Conservation (phyloP, 1,140 invertebrate genomes). For the Sitophilus oryzae region DNA sequence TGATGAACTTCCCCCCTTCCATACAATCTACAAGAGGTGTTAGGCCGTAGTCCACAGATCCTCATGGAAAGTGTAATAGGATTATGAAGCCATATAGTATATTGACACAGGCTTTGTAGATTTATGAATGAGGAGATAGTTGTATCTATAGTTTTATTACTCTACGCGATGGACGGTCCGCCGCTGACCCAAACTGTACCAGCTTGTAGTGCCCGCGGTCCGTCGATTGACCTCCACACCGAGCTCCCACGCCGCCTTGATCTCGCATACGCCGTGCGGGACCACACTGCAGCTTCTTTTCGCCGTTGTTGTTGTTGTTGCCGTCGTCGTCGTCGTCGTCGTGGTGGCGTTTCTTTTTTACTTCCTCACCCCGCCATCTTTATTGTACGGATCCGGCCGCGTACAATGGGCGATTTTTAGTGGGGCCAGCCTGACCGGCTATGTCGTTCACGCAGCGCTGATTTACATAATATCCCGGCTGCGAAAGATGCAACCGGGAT, state of each 20-base stretch:
- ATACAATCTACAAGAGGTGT: too few species aligned
- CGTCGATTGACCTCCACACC: background rate
- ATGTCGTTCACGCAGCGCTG: conserved; percentile 15
- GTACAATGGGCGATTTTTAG: conserved; percentile 15
- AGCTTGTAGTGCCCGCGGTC: background rate
- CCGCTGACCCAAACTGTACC: background rate
- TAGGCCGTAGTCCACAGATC: too few species aligned
- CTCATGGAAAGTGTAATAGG: too few species aligned
- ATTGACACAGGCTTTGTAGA: too few species aligned
- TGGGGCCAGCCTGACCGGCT: background rate
- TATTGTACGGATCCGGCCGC: conserved; percentile 22
- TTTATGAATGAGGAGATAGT: too few species aligned
- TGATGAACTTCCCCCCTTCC: too few species aligned
- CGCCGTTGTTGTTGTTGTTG: too few species aligned
- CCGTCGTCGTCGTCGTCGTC: too few species aligned
- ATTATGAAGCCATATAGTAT: too few species aligned
- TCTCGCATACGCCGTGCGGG: conserved; percentile 11
- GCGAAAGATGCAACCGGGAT: background rate
- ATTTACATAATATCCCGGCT: conserved; percentile 17
- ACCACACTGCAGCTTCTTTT: conserved; percentile 22
- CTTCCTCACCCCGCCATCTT: conserved; percentile 17
- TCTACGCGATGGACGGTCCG: background rate
- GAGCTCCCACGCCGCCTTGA: conserved; percentile 6
- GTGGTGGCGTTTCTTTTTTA: too few species aligned
- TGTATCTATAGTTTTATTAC: too few species aligned